These are phyloP conservation scores for Poeciliopsis infans DNA, from an alignment of 2,797 vertebrate species.

Conservation along the genomic window DNA sequence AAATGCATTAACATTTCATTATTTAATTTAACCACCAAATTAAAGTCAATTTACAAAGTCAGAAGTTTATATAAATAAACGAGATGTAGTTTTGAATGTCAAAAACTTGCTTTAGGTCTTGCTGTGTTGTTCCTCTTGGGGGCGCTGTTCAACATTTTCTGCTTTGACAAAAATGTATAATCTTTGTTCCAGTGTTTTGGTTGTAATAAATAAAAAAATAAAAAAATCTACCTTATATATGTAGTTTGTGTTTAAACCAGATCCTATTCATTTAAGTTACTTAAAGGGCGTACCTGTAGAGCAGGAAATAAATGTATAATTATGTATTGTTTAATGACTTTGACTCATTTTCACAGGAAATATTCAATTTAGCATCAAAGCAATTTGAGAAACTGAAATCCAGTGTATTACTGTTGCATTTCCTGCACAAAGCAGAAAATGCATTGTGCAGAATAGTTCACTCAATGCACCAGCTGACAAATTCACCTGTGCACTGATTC, in stretches of 20 bases:
- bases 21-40: neutral
- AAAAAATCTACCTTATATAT: neutral
- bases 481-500: neutral
- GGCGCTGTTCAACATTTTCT: constrained; percentile 41
- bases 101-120: neutral
- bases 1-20: neutral
- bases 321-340: neutral
- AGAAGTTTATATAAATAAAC: neutral
- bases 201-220: neutral
- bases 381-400: neutral
- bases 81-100: neutral
- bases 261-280: neutral
- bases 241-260: neutral
- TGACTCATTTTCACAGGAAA: constrained; percentile 21
- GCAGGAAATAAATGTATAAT: neutral
- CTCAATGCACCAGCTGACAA: no score
- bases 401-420: no score
- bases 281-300: neutral
- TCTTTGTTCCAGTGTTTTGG: neutral
- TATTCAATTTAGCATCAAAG: neutral
- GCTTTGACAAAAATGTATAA: neutral
- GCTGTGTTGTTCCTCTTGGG: constrained; percentile 31
- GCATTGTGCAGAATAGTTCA: neutral
- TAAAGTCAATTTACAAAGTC: neutral
- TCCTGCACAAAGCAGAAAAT: no score